These are phyloP conservation scores for Paratrypauchen microcephalus DNA, from an alignment of 2,797 vertebrate genomes.

Conservation along the genomic window DNA sequence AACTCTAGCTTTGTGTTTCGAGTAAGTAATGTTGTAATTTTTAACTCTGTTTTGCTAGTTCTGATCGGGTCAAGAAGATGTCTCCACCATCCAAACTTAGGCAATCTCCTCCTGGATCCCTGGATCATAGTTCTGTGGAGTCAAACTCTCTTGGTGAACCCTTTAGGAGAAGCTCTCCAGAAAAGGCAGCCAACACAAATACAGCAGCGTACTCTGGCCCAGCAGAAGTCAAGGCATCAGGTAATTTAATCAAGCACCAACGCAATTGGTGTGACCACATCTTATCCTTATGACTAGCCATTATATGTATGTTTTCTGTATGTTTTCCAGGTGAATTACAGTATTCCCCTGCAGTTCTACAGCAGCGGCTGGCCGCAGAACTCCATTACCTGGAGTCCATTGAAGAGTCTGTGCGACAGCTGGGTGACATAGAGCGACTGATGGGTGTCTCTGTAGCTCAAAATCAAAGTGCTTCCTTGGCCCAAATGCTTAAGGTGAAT, in stretches of 20 bases:
- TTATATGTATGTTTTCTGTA: slow-evolving; percentile 1
- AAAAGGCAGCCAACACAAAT: slow-evolving; percentile 28
- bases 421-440: slow-evolving; percentile 87
- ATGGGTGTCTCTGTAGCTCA: slow-evolving; percentile 90
- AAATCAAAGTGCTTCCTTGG: slow-evolving; percentile 89
- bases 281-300: background rate
- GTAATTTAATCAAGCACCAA: slow-evolving; percentile 40
- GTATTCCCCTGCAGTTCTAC: slow-evolving; percentile 87
- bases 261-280: background rate
- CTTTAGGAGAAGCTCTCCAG: slow-evolving; percentile 29
- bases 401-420: slow-evolving; percentile 91
- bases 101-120: slow-evolving; percentile 48
- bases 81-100: slow-evolving; percentile 45
- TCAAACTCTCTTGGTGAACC: slow-evolving; percentile 46
- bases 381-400: slow-evolving; percentile 89
- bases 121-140: slow-evolving; percentile 39
- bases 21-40: background rate
- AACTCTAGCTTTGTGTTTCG: background rate
- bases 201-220: slow-evolving; percentile 27
- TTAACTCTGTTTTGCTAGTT: slow-evolving; percentile 41
- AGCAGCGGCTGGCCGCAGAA: slow-evolving; percentile 88
- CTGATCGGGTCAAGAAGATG: slow-evolving; percentile 48
- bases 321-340: slow-evolving; percentile 76
- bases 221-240: slow-evolving; percentile 45
- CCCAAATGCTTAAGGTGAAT: slow-evolving; percentile 93